Percentiles rank a stretch among this genome's conserved stretches.
Evolutionary conservation across 2,113 vertebrate species (phyloP).

Genomic region (Eira barbara): DNA sequence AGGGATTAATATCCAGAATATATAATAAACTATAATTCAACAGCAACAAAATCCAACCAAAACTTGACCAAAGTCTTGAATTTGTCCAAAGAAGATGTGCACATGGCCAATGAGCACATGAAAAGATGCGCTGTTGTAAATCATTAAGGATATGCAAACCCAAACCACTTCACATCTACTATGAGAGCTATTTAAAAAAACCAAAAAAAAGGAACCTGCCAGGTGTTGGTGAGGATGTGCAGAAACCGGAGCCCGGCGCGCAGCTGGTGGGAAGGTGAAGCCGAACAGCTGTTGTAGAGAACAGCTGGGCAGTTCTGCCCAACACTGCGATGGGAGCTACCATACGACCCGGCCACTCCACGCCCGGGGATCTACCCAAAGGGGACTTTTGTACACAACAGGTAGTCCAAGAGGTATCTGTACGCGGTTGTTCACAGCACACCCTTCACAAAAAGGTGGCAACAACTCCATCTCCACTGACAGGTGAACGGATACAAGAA

Average conservation of each 20-base stretch:
- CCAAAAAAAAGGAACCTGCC: not conserved
- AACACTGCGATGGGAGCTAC: not conserved
- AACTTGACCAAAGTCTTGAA: not conserved
- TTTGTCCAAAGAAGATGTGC: not conserved
- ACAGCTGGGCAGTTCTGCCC: not conserved
- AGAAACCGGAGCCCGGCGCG: not conserved
- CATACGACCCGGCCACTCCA: not conserved
- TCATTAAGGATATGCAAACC: not conserved
- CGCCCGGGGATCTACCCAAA: not conserved
- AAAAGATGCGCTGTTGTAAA: not conserved
- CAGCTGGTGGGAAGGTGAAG: not conserved
- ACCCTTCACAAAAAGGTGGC: not conserved
- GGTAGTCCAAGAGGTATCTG: not conserved
- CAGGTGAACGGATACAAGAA: not conserved
- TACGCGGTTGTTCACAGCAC: not conserved
- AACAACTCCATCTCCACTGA: not conserved
- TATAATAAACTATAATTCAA: not conserved
- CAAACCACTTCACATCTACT: not conserved
- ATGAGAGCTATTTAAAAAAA: not conserved
- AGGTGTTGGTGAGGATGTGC: not conserved
- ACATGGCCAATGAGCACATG: not conserved
- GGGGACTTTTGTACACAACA: not conserved
- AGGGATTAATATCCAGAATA: not conserved
- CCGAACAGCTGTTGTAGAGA: not conserved
- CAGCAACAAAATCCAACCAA: not conserved